phyloP scores from a whole-genome alignment of 1,140 invertebrate genomes.

The Sweltsa coloradensis region DNA sequence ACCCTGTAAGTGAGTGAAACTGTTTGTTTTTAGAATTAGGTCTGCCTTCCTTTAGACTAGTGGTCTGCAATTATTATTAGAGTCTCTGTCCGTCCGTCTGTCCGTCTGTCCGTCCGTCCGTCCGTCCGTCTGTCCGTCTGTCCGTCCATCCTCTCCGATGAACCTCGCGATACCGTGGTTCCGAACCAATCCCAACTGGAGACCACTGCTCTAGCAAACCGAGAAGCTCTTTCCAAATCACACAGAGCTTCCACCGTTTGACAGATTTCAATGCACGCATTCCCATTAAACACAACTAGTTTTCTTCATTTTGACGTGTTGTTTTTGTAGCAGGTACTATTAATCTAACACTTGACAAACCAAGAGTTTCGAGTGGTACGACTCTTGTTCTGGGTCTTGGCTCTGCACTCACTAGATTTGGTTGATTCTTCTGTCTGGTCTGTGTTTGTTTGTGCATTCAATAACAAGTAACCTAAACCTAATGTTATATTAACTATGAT shows the following conservation, averaged over 20 bases:
- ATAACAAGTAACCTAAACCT: too few species aligned
- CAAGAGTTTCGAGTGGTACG: too few species aligned
- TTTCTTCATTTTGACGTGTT: constrained; percentile 5
- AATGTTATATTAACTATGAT: too few species aligned
- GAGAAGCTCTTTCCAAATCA: too few species aligned
- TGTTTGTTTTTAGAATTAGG: constrained; percentile 18
- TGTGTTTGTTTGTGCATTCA: too few species aligned
- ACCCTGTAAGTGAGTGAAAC: constrained; percentile 45
- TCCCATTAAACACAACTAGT: not conserved
- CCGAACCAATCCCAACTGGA: constrained; percentile 10
- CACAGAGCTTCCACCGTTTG: too few species aligned
- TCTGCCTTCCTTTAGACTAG: constrained; percentile 16
- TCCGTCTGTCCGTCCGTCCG: not conserved
- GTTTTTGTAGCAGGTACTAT: too few species aligned
- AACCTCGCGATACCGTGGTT: not conserved
- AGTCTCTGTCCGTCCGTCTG: not conserved
- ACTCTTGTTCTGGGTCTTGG: too few species aligned
- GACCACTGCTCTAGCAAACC: constrained; percentile 18
- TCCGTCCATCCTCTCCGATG: not conserved
- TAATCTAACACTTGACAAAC: too few species aligned
- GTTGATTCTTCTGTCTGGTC: too few species aligned
- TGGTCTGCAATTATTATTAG: constrained; percentile 16
- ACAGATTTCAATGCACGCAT: constrained; percentile 15
- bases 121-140: not conserved
- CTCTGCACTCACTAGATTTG: too few species aligned